Percentiles rank a stretch among this genome's conserved stretches.
Conservation (phyloP, 2,113 vertebrate species). For the Laticauda colubrina region DNA sequence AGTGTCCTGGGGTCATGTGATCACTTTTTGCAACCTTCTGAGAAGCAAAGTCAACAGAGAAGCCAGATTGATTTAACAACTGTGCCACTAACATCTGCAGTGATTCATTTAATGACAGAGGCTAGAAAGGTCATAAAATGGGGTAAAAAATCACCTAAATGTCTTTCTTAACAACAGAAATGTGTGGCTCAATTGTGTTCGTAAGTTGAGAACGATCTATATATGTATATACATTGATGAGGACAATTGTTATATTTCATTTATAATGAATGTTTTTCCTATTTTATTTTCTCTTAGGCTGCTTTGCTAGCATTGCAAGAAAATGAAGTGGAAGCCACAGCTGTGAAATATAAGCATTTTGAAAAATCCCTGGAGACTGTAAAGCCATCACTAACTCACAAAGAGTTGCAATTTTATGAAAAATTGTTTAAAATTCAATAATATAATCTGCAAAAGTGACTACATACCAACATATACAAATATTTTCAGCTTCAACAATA, state of each 20-base stretch:
- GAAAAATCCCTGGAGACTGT: conserved; percentile 71
- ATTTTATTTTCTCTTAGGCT: conserved; percentile 74
- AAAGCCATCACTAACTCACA: conserved; percentile 78
- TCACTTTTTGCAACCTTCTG: neutral
- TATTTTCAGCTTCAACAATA: neutral
- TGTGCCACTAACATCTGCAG: too few relatives aligned
- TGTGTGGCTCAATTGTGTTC: too few relatives aligned
- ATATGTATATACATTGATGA: neutral
- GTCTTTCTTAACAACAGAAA: too few relatives aligned
- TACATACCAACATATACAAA: neutral
- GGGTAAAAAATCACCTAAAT: too few relatives aligned
- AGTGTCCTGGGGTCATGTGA: too few relatives aligned
- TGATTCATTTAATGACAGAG: too few relatives aligned
- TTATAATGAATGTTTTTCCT: neutral
- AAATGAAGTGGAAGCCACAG: conserved; percentile 76
- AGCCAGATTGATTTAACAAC: neutral
- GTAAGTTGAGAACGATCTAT: neutral
- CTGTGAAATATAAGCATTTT: conserved; percentile 79
- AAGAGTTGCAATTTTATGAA: conserved; percentile 78
- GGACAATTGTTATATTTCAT: neutral
- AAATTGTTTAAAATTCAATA: conserved; percentile 59
- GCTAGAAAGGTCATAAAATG: too few relatives aligned
- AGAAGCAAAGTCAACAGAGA: neutral
- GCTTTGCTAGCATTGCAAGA: conserved; percentile 85
- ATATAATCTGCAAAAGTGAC: conserved; percentile 26